Conservation (phyloP, 23 tunicate genomes). For the Botrylloides violaceus region DNA sequence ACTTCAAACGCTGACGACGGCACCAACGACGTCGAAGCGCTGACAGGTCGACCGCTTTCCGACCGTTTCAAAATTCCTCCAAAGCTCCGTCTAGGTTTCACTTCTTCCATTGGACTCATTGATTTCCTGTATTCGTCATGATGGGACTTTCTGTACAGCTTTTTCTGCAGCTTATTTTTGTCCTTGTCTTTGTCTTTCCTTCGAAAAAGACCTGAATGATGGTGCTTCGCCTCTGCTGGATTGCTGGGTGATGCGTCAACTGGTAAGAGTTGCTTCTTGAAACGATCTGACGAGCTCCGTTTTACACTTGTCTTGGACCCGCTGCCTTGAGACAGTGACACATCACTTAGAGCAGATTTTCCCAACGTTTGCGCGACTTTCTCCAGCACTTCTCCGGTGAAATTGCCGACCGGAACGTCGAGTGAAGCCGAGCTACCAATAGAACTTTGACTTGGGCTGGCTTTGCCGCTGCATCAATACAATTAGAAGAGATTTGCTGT, state of each 20-base stretch:
- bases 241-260: neutral
- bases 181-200: conserved; percentile 31
- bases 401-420: neutral
- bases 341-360: neutral
- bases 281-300: conserved; percentile 60
- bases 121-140: conserved; percentile 16
- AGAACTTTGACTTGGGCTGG: conserved; percentile 16
- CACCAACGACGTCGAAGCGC: neutral
- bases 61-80: conserved; percentile 37
- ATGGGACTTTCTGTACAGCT: conserved; percentile 30
- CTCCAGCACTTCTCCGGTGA: conserved; percentile 14
- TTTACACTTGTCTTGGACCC: conserved; percentile 20
- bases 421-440: conserved; percentile 4
- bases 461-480: conserved; percentile 17
- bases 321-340: neutral
- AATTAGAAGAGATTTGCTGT: no score
- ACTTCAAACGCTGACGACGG: neutral
- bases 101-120: conserved; percentile 8
- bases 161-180: conserved; percentile 39
- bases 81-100: conserved; percentile 10
- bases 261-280: conserved; percentile 15
- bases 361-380: neutral
- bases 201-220: conserved; percentile 20
- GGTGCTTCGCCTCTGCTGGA: conserved; percentile 11
- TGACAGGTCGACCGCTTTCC: conserved; percentile 55